These are phyloP conservation scores for Prenolepis imparis DNA, from an alignment of 2,888 invertebrate genomes.

Conservation along the genomic window DNA sequence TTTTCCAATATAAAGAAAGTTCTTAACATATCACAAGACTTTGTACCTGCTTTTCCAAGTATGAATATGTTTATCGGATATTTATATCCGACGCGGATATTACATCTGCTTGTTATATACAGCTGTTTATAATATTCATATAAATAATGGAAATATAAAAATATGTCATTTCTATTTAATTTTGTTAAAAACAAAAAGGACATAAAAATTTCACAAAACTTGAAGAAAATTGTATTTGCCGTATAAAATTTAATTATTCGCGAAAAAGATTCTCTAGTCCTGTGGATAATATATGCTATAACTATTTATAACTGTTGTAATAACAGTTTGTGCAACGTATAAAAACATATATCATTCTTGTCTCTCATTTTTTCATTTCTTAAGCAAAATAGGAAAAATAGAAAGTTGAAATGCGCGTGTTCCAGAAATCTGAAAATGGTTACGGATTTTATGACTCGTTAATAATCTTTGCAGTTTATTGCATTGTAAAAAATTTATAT, in stretches of 20 bases:
- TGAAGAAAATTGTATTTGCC: background rate
- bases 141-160: background rate
- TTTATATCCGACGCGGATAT: conserved; percentile 9
- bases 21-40: background rate
- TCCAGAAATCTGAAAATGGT: background rate
- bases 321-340: background rate
- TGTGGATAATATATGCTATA: background rate
- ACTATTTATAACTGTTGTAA: background rate
- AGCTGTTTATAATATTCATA: background rate
- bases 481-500: background rate
- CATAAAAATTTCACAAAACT: conserved; percentile 3
- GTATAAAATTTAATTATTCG: background rate
- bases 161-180: background rate
- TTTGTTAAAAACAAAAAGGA: background rate
- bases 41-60: background rate
- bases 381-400: background rate
- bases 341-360: background rate
- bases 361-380: background rate
- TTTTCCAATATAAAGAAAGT: background rate
- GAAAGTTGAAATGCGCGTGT: background rate
- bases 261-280: background rate
- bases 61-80: conserved; percentile 11
- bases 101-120: background rate
- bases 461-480: conserved; percentile 1
- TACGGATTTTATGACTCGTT: background rate